Evolutionary conservation across 2,113 vertebrate genomes (phyloP).

Genomic region (Ceyx margarethae): DNA sequence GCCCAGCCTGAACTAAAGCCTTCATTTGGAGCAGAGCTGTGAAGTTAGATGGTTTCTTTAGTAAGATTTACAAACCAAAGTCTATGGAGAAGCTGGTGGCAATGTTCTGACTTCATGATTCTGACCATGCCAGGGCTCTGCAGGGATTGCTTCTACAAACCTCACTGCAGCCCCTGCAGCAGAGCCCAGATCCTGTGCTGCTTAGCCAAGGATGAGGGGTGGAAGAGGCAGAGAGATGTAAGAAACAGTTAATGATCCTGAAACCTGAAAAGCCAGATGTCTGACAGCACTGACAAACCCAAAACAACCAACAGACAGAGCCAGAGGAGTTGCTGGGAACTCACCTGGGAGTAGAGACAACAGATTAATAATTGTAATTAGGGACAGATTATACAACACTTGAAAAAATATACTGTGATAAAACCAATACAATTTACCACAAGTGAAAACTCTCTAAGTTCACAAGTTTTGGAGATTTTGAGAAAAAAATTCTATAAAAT

Average conservation of each 20-base stretch:
- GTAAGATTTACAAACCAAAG: background rate
- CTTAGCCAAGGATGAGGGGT: background rate
- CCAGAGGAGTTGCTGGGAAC: background rate
- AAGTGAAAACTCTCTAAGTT: background rate
- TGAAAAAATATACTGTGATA: background rate
- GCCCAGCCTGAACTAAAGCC: background rate
- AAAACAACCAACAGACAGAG: background rate
- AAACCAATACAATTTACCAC: background rate
- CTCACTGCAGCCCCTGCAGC: background rate
- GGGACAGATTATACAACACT: background rate
- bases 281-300: background rate
- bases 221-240: background rate
- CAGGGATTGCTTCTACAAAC: background rate
- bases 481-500: background rate
- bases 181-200: fast-evolving
- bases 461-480: background rate
- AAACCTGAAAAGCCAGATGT: background rate
- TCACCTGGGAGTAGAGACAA: background rate
- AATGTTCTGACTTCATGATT: background rate
- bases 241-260: background rate
- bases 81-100: background rate
- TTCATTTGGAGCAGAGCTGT: background rate
- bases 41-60: background rate
- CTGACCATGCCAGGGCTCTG: background rate
- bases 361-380: background rate